Percentiles rank a stretch among this genome's conserved stretches.
phyloP scores from a whole-genome alignment of 2,888 invertebrate genomes.

The Amphipoea oculea region DNA sequence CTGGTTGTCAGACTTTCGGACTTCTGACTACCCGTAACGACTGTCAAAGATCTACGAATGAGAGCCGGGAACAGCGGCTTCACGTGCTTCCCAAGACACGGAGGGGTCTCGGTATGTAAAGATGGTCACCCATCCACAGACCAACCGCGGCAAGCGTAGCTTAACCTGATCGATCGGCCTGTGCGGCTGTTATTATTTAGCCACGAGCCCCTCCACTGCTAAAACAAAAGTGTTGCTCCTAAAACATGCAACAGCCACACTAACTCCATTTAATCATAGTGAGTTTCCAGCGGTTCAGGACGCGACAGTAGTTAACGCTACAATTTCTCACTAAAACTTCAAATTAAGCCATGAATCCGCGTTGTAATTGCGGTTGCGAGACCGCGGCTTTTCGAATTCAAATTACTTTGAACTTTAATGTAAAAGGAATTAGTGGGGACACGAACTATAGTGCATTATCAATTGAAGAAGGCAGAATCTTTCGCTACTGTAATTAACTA shows the following conservation, averaged over 20 bases:
- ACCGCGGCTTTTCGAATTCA: constrained; percentile 44
- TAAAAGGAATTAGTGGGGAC: constrained; percentile 25
- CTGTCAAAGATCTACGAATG: no score
- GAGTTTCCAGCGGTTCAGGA: constrained; percentile 21
- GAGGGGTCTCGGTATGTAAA: no score
- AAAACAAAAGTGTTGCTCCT: background rate
- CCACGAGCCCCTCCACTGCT: no score
- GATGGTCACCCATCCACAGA: no score
- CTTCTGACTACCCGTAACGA: no score
- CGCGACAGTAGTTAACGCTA: constrained; percentile 48
- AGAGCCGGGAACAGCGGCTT: no score
- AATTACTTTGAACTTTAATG: constrained; percentile 45
- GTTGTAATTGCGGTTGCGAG: constrained; percentile 52
- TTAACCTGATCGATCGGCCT: no score
- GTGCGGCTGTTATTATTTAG: no score
- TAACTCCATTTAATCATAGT: constrained; percentile 27
- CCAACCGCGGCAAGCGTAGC: no score
- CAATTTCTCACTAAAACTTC: constrained; percentile 42
- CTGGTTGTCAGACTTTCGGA: no score
- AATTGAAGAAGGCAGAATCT: background rate
- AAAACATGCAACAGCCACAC: background rate
- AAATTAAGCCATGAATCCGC: constrained; percentile 47
- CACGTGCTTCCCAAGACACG: no score
- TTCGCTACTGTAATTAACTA: background rate
- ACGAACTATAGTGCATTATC: constrained; percentile 1